Percentiles rank a stretch among this genome's conserved stretches.
These are phyloP conservation scores for Bellardia pandia DNA, from an alignment of 2,888 invertebrate genomes.

Conservation along the genomic window DNA sequence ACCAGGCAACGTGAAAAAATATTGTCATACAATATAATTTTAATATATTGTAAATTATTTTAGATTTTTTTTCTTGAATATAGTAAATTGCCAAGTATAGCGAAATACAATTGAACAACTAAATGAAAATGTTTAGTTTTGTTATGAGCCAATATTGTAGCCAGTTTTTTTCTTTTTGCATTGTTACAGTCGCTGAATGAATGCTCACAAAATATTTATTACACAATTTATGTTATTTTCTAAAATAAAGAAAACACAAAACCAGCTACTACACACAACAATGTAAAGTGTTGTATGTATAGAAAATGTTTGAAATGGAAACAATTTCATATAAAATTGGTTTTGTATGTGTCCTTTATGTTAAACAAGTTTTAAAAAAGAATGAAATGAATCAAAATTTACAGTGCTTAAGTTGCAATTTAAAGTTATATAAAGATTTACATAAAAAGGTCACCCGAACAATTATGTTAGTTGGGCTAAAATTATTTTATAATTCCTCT, in stretches of 20 bases:
- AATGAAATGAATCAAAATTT: background rate
- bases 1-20: background rate
- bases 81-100: slow-evolving; percentile 36
- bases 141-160: slow-evolving; percentile 24
- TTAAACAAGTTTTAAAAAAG: background rate
- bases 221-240: slow-evolving; percentile 6
- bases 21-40: slow-evolving; percentile 16
- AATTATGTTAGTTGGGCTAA: too few species aligned
- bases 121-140: slow-evolving; percentile 41
- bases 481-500: too few species aligned
- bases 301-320: background rate
- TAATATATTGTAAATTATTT: slow-evolving; percentile 36
- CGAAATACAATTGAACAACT: slow-evolving; percentile 23
- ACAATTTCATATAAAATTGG: background rate
- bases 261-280: background rate
- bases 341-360: background rate
- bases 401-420: too few species aligned
- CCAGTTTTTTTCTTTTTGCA: background rate
- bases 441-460: too few species aligned
- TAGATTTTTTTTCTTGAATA: slow-evolving; percentile 1
- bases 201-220: slow-evolving; percentile 53
- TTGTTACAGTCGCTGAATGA: slow-evolving; percentile 40
- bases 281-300: background rate
- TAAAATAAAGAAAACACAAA: background rate
- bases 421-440: too few species aligned